Conservation (phyloP, 2,888 invertebrate genomes). For the Bhutanitis thaidina region DNA sequence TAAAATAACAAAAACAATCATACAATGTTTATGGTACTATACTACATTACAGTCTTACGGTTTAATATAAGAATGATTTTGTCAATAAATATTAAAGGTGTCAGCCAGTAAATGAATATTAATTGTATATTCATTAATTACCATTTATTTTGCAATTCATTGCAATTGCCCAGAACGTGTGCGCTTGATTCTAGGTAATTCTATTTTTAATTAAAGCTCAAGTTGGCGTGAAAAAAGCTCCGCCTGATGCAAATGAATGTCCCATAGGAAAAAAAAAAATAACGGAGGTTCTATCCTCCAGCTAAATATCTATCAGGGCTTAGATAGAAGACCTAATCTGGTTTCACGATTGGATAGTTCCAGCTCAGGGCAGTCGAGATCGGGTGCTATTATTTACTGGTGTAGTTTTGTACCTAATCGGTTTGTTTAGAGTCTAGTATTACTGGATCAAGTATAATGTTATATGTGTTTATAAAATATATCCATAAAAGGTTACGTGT, state of each 20-base stretch:
- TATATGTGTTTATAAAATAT: too few species aligned
- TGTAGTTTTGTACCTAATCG: constrained; percentile 10
- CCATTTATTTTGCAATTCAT: not conserved
- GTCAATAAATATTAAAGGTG: too few species aligned
- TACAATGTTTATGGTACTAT: too few species aligned
- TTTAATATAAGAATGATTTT: too few species aligned
- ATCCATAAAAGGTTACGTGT: too few species aligned
- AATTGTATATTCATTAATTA: too few species aligned
- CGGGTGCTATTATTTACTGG: constrained; percentile 20
- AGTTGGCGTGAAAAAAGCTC: constrained; percentile 60
- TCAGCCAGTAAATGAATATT: too few species aligned
- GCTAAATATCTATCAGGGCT: constrained; percentile 30
- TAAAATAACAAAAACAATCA: too few species aligned
- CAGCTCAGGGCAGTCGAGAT: constrained; percentile 18
- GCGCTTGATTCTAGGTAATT: constrained; percentile 33
- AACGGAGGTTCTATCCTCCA: constrained; percentile 20
- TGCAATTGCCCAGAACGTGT: constrained; percentile 18
- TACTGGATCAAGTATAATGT: too few species aligned
- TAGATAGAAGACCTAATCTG: constrained; percentile 27
- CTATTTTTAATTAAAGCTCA: constrained; percentile 71
- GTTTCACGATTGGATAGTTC: constrained; percentile 29
- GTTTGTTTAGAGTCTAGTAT: constrained; percentile 5
- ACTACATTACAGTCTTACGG: too few species aligned
- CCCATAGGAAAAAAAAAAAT: constrained; percentile 26
- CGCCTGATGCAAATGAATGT: constrained; percentile 56